Base-by-base conservation (phyloP, 2,113 vertebrate species). In the Megaceryle maxima region DNA sequence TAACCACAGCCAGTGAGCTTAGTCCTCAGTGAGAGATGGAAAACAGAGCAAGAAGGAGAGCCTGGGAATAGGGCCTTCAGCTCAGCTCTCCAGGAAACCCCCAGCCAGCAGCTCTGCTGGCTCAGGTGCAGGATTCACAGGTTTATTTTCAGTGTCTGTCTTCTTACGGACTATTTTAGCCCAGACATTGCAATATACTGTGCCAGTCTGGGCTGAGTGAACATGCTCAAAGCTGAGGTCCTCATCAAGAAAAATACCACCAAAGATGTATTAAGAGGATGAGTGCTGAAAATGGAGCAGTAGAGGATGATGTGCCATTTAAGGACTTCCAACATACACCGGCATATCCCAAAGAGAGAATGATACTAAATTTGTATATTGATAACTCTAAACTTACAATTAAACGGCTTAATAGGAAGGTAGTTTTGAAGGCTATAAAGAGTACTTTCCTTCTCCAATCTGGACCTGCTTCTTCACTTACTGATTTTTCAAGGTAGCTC, bases 121-220 rank as follows among this genome's bases (percentile, higher is more conserved):
- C 63, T 69, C 37, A 89, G 31, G 33, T 41, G 15, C n/a, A 67
- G 28, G 31, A 88, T 19, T 73, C 43, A 21, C 35, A 53, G 14
- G 68, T 53, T 80, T 44, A 14, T 26, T 35, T 77, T 43, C 3
- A 0, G 35, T n/a, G 33, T 15, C 20, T 87, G 29, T 77, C 68
- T 48, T 46, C 48, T 59, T 6, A 10, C 26, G 44, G 41, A 60
- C 17, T 29, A 66, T 50, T 78, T 94, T 28, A 88, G 68, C 10
- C 63, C 59, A 80, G 59, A 35, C 9, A 5, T 8, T 57, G 44
- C 80, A 86, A 41, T 39, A 31, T 4, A 13, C 63, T 53, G 25
- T 0, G 0, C 17, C 75, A 35, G 29, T 6, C 31, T 22, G 25
- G 37, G 39, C 48, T 76, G 9, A 16, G 39, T 20, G 21, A 77